Evolutionary conservation across 2,888 invertebrate species (phyloP).

Genomic region (Halictus quadricinctus): DNA sequence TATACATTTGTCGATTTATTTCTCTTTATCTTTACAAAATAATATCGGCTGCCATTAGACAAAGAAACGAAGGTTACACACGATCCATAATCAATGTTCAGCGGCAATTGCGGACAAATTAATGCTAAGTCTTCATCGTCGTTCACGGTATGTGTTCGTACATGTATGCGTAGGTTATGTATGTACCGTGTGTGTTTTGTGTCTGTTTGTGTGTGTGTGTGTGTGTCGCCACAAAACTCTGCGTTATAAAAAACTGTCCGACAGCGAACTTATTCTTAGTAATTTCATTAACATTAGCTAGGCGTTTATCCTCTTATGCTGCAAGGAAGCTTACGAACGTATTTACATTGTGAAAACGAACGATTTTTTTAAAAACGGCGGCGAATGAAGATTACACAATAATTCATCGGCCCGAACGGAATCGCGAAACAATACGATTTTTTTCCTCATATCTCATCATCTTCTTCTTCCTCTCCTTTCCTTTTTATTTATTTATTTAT

Average conservation of each 20-base stretch:
- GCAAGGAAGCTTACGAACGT: conserved; percentile 25
- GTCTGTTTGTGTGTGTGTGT: not conserved
- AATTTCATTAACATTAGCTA: conserved; percentile 32
- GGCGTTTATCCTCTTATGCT: not conserved
- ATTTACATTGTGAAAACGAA: conserved; percentile 24
- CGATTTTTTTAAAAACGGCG: not conserved
- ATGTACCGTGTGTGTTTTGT: not conserved
- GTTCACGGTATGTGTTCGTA: conserved; percentile 25
- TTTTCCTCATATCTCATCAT: not conserved
- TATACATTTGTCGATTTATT: conserved; percentile 71
- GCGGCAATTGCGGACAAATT: conserved; percentile 48
- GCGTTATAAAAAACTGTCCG: conserved; percentile 30
- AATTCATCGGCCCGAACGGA: conserved; percentile 14
- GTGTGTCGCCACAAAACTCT: conserved; percentile 8
- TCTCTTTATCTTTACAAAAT: conserved; percentile 80
- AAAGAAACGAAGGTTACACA: conserved; percentile 71
- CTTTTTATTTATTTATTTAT: not conserved
- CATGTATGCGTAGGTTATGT: not conserved
- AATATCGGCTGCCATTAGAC: conserved; percentile 74
- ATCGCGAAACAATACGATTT: conserved; percentile 10
- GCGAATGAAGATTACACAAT: not conserved
- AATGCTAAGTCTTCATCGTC: conserved; percentile 53
- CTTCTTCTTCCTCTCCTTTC: not conserved
- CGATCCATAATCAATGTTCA: conserved; percentile 53
- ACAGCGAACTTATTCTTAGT: conserved; percentile 14